These are phyloP conservation scores for Ethmia dodecea DNA, from an alignment of 2,888 invertebrate genomes.

Conservation along the genomic window DNA sequence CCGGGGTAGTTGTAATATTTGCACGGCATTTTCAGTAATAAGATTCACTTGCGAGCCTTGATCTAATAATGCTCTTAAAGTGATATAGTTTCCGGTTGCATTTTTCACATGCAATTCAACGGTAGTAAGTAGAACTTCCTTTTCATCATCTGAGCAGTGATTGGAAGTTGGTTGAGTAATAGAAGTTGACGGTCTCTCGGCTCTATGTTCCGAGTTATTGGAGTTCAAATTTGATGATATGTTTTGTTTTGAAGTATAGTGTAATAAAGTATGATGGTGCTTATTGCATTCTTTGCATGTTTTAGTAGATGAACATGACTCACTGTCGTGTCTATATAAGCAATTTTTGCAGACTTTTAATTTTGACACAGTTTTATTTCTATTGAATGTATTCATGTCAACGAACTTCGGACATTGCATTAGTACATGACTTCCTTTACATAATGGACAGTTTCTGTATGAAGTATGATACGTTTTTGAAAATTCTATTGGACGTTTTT, in stretches of 20 bases:
- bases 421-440: neutral
- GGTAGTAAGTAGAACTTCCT: constrained; percentile 2
- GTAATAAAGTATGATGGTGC: constrained; percentile 10
- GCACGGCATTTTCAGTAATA: constrained; percentile 4
- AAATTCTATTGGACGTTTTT: too few relatives aligned
- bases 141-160: neutral
- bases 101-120: constrained; percentile 12
- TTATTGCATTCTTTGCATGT: constrained; percentile 8
- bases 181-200: constrained; percentile 1
- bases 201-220: too few relatives aligned
- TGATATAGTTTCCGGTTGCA: constrained; percentile 1
- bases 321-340: constrained; percentile 7
- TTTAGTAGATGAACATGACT: constrained; percentile 7
- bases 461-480: too few relatives aligned
- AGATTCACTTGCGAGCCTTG: constrained; percentile 11
- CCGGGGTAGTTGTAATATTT: too few relatives aligned
- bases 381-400: constrained; percentile 2
- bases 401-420: neutral
- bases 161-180: neutral
- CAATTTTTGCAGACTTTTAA: constrained; percentile 11
- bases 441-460: neutral
- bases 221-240: too few relatives aligned
- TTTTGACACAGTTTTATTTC: neutral
- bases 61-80: constrained; percentile 8
- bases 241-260: constrained; percentile 5